A percentile compares a stretch with the other conserved stretches of the same genome.
These are phyloP conservation scores for Ectemnius cavifrons DNA, from an alignment of 2,888 invertebrate genomes.

Conservation along the genomic window DNA sequence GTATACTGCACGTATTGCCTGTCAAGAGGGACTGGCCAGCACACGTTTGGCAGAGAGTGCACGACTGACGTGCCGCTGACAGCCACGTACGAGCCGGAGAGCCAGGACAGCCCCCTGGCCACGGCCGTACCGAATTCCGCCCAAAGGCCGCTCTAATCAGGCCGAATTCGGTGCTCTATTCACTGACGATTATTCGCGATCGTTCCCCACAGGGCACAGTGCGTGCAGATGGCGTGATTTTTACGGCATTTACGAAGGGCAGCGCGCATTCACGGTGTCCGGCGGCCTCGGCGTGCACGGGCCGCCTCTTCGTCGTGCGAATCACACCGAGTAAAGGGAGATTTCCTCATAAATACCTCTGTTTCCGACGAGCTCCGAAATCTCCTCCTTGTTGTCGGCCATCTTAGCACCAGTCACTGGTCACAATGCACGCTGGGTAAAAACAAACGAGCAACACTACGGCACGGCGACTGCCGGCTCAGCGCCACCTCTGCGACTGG, in stretches of 20 bases:
- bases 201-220: constrained; percentile 40
- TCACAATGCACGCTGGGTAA: constrained; percentile 77
- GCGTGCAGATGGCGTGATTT: constrained; percentile 71
- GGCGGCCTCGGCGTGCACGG: constrained; percentile 12
- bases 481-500: constrained; percentile 50
- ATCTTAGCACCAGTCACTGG: constrained; percentile 78
- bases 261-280: constrained; percentile 13
- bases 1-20: constrained; percentile 52
- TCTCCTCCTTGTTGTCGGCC: constrained; percentile 78
- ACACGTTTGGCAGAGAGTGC: constrained; percentile 39
- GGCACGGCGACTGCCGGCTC: constrained; percentile 41
- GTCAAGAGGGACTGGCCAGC: constrained; percentile 55
- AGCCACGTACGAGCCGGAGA: constrained; percentile 31
- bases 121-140: constrained; percentile 24
- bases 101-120: constrained; percentile 18
- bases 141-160: constrained; percentile 19
- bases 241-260: constrained; percentile 55
- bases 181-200: constrained; percentile 43
- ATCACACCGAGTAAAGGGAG: constrained; percentile 47
- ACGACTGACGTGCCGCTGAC: constrained; percentile 45
- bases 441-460: constrained; percentile 70
- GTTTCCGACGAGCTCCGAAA: constrained; percentile 76
- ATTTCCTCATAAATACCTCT: constrained; percentile 73
- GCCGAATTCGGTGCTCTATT: constrained; percentile 37
- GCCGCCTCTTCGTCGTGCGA: constrained; percentile 25